A percentile compares a stretch with the other conserved stretches of the same genome.
Evolutionary conservation across 2,113 vertebrate genomes (phyloP).

Genomic region (Podilymbus podiceps): DNA sequence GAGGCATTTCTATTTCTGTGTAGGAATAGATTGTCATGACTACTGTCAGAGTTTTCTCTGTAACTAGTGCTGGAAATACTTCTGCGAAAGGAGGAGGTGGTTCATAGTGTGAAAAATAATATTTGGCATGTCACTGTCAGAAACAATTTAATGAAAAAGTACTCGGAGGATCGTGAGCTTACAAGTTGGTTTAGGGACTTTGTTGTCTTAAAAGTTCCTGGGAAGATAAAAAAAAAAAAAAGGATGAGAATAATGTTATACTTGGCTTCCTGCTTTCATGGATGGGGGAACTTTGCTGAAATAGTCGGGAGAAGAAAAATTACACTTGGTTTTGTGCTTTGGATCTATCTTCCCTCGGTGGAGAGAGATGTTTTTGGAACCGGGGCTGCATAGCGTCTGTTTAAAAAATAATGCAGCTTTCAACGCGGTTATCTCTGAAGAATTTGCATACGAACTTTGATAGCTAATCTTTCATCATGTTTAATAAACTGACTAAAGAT

Average conservation of each 20-base stretch:
- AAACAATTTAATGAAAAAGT: conserved; percentile 33
- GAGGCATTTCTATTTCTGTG: conserved; percentile 39
- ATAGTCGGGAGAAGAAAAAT: conserved; percentile 36
- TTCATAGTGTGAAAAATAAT: conserved; percentile 52
- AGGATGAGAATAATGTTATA: background rate
- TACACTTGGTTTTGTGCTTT: conserved; percentile 27
- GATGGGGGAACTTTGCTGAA: background rate
- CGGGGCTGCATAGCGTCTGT: conserved; percentile 5
- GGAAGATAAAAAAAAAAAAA: background rate
- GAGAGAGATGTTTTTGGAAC: conserved; percentile 47
- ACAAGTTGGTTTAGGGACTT: background rate
- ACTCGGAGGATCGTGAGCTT: background rate
- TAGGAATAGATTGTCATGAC: conserved; percentile 31
- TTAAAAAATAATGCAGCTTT: conserved; percentile 68
- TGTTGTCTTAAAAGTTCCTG: conserved; percentile 33
- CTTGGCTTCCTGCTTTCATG: conserved; percentile 4
- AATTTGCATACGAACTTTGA: conserved; percentile 73
- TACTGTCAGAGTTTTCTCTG: conserved; percentile 38
- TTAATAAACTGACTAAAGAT: conserved; percentile 79
- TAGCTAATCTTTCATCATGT: conserved; percentile 76
- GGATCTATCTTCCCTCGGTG: conserved; percentile 6
- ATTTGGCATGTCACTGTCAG: conserved; percentile 56
- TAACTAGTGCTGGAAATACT: conserved; percentile 22
- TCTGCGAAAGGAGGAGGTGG: background rate
- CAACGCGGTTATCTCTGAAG: conserved; percentile 58